Percentiles rank a stretch among this genome's conserved stretches.
These are phyloP conservation scores for Spinus pinus DNA, from an alignment of 2,797 vertebrate species.

Conservation along the genomic window DNA sequence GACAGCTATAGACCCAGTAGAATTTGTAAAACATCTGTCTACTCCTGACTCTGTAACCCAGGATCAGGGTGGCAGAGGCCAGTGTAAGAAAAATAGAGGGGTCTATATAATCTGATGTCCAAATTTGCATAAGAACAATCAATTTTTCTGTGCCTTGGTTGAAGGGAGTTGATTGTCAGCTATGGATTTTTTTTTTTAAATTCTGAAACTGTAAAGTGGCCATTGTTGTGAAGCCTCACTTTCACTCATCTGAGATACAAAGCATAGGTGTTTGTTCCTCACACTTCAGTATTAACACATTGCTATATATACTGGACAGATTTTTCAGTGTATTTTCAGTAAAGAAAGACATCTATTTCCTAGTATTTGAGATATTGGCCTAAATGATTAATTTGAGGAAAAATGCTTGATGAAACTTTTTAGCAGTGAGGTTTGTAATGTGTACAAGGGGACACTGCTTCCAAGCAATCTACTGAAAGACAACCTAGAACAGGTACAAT, in stretches of 20 bases:
- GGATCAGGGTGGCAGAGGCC: not conserved
- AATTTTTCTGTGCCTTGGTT: not conserved
- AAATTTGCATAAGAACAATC: not conserved
- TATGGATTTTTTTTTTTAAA: not conserved
- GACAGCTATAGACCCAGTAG: not conserved
- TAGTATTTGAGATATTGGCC: not conserved
- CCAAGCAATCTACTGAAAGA: not conserved
- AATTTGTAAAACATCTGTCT: not conserved
- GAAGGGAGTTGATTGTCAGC: not conserved
- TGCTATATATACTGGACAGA: not conserved
- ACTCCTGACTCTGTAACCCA: not conserved
- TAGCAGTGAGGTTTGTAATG: not conserved
- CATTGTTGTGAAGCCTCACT: accelerated
- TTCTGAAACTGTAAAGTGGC: not conserved
- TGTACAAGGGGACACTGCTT: not conserved
- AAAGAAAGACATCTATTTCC: not conserved
- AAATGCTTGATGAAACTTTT: not conserved
- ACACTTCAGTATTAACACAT: not conserved
- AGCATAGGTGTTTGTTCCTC: not conserved
- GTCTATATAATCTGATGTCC: not conserved
- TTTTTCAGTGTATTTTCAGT: not conserved
- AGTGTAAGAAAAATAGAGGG: not conserved
- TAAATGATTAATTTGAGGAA: not conserved
- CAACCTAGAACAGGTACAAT: not conserved
- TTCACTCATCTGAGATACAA: not conserved